Base-by-base conservation (phyloP, 2,113 vertebrate species). In the Chascanopsetta lugubris region DNA sequence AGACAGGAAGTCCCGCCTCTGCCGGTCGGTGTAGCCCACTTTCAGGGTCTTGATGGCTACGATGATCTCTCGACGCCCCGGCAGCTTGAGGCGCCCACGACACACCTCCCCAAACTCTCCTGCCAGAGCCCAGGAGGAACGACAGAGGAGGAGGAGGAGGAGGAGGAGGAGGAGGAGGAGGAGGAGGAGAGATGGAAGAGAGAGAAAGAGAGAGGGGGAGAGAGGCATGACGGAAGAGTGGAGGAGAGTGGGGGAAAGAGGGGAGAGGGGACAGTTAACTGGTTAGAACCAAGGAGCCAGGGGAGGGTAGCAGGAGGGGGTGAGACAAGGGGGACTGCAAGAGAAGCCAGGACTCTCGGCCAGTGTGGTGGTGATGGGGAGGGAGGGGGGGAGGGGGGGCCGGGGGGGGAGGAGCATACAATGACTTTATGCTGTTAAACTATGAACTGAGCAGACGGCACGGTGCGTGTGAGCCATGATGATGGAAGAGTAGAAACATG, bases 21-120 rank as follows among this genome's bases (percentile, higher is more conserved):
- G 97, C 32, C 95, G 90, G 75, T 99, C 97, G 0, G 97, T 99
- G 90, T 99, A 99, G 75, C 96, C 97, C 77, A 95, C 96, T 70
- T 99, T 99, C 75, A 99, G 93, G 0, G 97, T 99, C 90, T 99
- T 99, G 88, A 99, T 99, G 79, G 97, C 97, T 72, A 99, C 97
- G 0, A 98, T 97, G 85, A 99, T 96, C 86, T 99, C 97, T 0
- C 97, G 90, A 6, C 96, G 94, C 7, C 97, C 97, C 0, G 96
- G 96, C 40, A 97, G 93, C 87, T 99, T 98, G 75, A 98, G 93
- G 13, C 97, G 95, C 17, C 97, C 97, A 0, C 96, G 93, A 54
- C 96, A 99, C 59, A 99, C 97, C 76, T 99, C 97, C 0, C 97
- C 97, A 1, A 99, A 99, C 90, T 99, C 97, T 85, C 97, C 97